These are phyloP conservation scores for Agrotis segetum DNA, from an alignment of 2,888 invertebrate genomes.

Conservation along the genomic window DNA sequence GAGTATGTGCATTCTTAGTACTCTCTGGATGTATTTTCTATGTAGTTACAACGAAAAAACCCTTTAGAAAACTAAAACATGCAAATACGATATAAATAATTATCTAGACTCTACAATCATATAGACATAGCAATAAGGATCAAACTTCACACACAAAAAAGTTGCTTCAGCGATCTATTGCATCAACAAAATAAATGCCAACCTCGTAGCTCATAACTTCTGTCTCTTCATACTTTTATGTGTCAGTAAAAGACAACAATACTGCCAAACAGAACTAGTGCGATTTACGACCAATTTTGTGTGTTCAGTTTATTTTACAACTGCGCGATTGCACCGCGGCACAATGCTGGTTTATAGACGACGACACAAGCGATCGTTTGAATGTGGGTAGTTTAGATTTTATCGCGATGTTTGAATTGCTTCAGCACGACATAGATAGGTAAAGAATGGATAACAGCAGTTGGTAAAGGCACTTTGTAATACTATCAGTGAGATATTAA, in stretches of 20 bases:
- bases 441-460: slow-evolving; percentile 4
- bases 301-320: slow-evolving; percentile 30
- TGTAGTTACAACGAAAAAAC: too few relatives aligned
- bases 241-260: slow-evolving; percentile 7
- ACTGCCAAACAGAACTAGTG: not conserved
- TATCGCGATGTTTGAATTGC: slow-evolving; percentile 22
- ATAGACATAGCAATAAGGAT: not conserved
- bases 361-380: slow-evolving; percentile 30
- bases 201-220: not conserved
- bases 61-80: not conserved
- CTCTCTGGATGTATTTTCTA: too few relatives aligned
- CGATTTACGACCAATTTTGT: slow-evolving; percentile 10
- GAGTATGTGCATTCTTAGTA: not conserved
- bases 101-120: not conserved
- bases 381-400: slow-evolving; percentile 31
- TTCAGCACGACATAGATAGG: not conserved
- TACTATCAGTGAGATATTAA: too few relatives aligned
- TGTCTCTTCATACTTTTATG: not conserved
- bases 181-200: not conserved
- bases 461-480: too few relatives aligned
- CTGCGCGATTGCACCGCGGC: slow-evolving; percentile 9
- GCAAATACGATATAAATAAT: not conserved
- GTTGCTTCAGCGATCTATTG: not conserved
- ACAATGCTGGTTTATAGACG: slow-evolving; percentile 35
- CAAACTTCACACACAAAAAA: too few relatives aligned